Conservation (phyloP, 2,113 vertebrate genomes). For the Asarcornis scutulata region DNA sequence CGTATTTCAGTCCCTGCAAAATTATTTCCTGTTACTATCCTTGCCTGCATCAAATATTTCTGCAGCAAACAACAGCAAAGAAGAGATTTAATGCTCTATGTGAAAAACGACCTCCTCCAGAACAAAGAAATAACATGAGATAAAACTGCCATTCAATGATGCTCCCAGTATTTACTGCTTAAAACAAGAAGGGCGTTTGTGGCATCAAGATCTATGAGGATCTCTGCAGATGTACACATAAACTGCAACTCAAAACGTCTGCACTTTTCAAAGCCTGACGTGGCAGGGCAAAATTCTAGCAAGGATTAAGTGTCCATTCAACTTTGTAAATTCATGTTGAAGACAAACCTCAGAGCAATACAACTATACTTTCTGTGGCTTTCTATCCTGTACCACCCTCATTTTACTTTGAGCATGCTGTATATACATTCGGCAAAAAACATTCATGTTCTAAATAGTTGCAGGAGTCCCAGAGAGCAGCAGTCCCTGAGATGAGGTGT, state of each 20-base stretch:
- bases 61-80: background rate
- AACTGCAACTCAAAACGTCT: background rate
- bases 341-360: background rate
- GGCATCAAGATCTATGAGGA: background rate
- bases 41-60: background rate
- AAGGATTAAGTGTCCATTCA: accelerated
- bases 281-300: accelerated
- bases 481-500: background rate
- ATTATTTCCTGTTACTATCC: background rate
- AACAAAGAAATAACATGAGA: background rate
- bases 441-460: background rate
- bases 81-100: background rate
- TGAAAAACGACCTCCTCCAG: background rate
- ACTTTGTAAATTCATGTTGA: background rate
- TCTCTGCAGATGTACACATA: background rate
- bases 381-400: background rate
- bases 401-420: background rate
- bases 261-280: accelerated
- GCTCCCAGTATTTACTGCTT: background rate
- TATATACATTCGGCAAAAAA: background rate
- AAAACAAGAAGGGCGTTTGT: background rate
- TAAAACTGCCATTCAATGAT: background rate
- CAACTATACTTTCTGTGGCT: background rate
- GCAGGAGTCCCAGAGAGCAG: background rate
- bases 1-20: accelerated